A percentile compares a stretch with the other conserved stretches of the same genome.
phyloP scores from a whole-genome alignment of 2,888 invertebrate species.

The Drosophila sordidula region DNA sequence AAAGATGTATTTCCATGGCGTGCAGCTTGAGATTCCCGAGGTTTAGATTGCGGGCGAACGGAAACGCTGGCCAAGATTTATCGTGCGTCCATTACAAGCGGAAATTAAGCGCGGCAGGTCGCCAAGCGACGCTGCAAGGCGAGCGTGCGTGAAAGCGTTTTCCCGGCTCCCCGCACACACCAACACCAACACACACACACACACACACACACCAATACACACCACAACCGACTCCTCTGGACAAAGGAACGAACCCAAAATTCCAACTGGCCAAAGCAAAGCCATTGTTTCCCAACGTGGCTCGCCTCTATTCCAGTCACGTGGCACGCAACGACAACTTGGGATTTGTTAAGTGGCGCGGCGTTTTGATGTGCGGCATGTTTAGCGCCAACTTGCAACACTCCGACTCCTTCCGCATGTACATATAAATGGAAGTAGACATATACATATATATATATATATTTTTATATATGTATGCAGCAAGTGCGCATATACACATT shows the following conservation, averaged over 20 bases:
- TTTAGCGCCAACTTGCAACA: constrained; percentile 40
- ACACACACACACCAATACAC: neutral
- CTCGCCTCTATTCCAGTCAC: constrained; percentile 67
- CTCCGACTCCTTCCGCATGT: neutral
- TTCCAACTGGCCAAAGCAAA: constrained; percentile 61
- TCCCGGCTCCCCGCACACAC: constrained; percentile 49
- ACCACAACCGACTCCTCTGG: neutral
- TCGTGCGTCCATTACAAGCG: constrained; percentile 80
- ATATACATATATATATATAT: neutral
- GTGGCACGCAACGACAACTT: constrained; percentile 81
- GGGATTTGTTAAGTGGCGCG: constrained; percentile 80
- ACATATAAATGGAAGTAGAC: neutral
- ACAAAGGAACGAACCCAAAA: constrained; percentile 26
- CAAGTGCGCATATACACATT: constrained; percentile 14
- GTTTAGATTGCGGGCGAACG: constrained; percentile 46
- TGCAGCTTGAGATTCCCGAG: constrained; percentile 47
- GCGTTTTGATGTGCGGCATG: constrained; percentile 70
- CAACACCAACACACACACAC: too few species aligned
- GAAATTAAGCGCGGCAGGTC: constrained; percentile 82
- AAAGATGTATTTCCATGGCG: constrained; percentile 65
- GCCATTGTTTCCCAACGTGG: constrained; percentile 66
- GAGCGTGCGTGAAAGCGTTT: constrained; percentile 79
- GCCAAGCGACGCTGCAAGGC: constrained; percentile 48
- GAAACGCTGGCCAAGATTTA: constrained; percentile 81
- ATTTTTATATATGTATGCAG: constrained; percentile 6